A percentile compares a stretch with the other conserved stretches of the same genome.
phyloP scores from a whole-genome alignment of 2,797 vertebrate genomes.

The Sebastes steindachneri region DNA sequence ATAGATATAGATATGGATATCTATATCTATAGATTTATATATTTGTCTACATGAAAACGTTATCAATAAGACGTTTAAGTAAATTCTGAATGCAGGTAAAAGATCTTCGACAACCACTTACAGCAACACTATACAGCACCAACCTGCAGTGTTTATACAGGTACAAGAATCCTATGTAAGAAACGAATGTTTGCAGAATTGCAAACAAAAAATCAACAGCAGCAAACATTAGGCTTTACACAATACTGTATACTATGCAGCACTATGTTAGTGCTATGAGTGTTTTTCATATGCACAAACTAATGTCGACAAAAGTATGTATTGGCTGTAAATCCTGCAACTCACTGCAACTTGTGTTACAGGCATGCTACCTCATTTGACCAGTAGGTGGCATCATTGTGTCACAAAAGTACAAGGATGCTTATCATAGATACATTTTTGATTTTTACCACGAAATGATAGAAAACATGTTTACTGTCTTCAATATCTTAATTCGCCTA shows the following conservation, averaged over 20 bases:
- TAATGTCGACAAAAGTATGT: not conserved
- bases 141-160: not conserved
- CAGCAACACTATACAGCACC: too few relatives aligned
- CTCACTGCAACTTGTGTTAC: not conserved
- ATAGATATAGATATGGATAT: too few relatives aligned
- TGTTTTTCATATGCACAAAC: too few relatives aligned
- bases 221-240: too few relatives aligned
- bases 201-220: too few relatives aligned
- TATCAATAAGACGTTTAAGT: too few relatives aligned
- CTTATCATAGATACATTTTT: not conserved
- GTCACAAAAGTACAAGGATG: not conserved
- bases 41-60: too few relatives aligned
- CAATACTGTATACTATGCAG: too few relatives aligned
- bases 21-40: too few relatives aligned
- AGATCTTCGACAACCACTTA: not conserved
- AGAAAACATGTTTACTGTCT: not conserved
- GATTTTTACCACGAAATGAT: not conserved
- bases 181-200: too few relatives aligned
- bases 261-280: too few relatives aligned
- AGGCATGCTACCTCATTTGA: not conserved
- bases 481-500: not conserved
- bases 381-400: conserved; percentile 58
- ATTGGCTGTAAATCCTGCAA: not conserved
- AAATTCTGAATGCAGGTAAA: not conserved
- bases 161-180: too few relatives aligned